These are phyloP conservation scores for Hippocampus zosterae DNA, from an alignment of 2,113 vertebrate species.

Conservation along the genomic window DNA sequence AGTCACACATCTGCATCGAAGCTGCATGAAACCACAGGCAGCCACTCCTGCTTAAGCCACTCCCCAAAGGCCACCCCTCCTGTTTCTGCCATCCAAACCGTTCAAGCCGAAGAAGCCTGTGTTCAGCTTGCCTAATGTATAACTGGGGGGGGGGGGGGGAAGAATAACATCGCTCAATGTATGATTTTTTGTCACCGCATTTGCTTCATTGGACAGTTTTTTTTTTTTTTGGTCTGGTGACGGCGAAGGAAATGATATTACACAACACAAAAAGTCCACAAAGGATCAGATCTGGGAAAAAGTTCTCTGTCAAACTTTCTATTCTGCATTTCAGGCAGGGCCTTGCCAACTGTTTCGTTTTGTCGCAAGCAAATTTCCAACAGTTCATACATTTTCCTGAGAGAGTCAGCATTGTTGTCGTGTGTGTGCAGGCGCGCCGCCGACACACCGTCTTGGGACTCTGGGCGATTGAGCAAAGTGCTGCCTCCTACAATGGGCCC, in stretches of 20 bases:
- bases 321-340: conserved; percentile 49
- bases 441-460: conserved; percentile 53
- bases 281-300: conserved; percentile 16
- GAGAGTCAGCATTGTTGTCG: conserved; percentile 2
- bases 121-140: not conserved
- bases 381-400: conserved; percentile 21
- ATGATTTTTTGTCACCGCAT: conserved; percentile 3
- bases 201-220: conserved; percentile 28
- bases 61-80: not conserved
- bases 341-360: conserved; percentile 13
- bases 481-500: conserved; percentile 42
- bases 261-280: conserved; percentile 22
- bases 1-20: not conserved
- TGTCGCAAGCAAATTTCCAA: not conserved
- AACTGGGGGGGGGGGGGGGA: no score
- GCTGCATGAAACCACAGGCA: not conserved
- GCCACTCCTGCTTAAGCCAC: conserved; percentile 7
- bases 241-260: conserved; percentile 32
- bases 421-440: conserved; percentile 37
- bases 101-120: not conserved
- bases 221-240: not conserved
- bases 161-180: not conserved
- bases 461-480: conserved; percentile 22
- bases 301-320: conserved; percentile 43
- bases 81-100: not conserved